phyloP scores from a whole-genome alignment of 2,113 vertebrate species.

The Hyaena hyaena region DNA sequence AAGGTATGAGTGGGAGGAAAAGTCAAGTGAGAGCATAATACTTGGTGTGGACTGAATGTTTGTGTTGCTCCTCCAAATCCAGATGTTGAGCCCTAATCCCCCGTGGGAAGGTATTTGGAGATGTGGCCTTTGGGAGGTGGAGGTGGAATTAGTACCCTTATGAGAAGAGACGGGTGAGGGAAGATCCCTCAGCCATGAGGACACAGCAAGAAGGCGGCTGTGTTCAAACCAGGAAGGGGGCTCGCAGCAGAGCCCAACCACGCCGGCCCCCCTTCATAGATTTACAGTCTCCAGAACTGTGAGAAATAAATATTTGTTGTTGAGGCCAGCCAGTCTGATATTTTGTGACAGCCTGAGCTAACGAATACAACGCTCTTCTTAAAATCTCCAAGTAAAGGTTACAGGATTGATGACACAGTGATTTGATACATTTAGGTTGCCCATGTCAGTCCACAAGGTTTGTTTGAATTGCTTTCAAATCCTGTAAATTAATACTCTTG shows the following conservation, averaged over 20 bases:
- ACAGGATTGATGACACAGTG: background rate
- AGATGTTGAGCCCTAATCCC: background rate
- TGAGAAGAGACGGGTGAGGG: background rate
- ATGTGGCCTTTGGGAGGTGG: background rate
- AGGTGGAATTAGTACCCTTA: background rate
- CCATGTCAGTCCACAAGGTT: background rate
- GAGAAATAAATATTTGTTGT: background rate
- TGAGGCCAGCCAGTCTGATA: background rate
- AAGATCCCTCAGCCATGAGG: background rate
- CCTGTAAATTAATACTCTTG: slow-evolving; percentile 28
- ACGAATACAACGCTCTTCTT: background rate
- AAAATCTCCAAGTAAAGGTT: background rate
- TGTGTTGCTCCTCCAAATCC: background rate
- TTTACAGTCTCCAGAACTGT: background rate
- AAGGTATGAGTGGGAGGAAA: background rate
- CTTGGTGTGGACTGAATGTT: background rate
- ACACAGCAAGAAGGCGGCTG: background rate
- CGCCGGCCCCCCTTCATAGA: too few species aligned
- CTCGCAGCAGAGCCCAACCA: background rate
- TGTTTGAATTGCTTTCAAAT: slow-evolving; percentile 43
- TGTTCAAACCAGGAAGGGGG: background rate
- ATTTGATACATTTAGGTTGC: background rate
- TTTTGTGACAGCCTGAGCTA: background rate
- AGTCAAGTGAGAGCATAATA: background rate
- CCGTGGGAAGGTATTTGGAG: background rate